A percentile compares a stretch with the other conserved stretches of the same genome.
These are phyloP conservation scores for Anhinga rufa DNA, from an alignment of 2,113 vertebrate genomes.

Conservation along the genomic window DNA sequence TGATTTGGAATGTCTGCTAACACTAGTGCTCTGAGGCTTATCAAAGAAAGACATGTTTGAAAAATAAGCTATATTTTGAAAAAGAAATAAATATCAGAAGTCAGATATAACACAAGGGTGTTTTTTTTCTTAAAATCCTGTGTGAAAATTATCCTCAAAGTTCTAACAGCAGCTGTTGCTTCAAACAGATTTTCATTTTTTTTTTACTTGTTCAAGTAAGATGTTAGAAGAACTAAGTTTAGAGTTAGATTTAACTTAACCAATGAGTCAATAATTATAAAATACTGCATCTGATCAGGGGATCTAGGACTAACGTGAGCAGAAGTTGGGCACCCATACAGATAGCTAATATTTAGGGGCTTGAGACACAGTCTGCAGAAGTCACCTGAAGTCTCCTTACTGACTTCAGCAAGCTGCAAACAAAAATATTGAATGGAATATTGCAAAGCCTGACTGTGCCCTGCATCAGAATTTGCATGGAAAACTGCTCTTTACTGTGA, in stretches of 20 bases:
- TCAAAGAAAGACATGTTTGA: not conserved
- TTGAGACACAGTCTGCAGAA: not conserved
- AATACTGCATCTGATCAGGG: not conserved
- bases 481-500: not conserved
- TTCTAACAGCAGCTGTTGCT: not conserved
- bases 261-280: not conserved
- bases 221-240: not conserved
- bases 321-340: not conserved
- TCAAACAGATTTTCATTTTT: not conserved
- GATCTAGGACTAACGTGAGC: not conserved
- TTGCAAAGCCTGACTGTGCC: not conserved
- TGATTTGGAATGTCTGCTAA: not conserved
- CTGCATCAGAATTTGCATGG: not conserved
- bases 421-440: not conserved
- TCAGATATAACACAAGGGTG: not conserved
- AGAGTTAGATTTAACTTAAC: not conserved
- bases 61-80: not conserved
- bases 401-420: not conserved
- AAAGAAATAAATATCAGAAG: slow-evolving; percentile 1
- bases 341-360: accelerated
- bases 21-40: not conserved
- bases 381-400: not conserved
- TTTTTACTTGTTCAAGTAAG: not conserved
- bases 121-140: not conserved
- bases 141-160: not conserved